Percentiles rank a stretch among this genome's conserved stretches.
Conservation (phyloP, 2,113 vertebrate genomes). For the Callopanchax toddi region DNA sequence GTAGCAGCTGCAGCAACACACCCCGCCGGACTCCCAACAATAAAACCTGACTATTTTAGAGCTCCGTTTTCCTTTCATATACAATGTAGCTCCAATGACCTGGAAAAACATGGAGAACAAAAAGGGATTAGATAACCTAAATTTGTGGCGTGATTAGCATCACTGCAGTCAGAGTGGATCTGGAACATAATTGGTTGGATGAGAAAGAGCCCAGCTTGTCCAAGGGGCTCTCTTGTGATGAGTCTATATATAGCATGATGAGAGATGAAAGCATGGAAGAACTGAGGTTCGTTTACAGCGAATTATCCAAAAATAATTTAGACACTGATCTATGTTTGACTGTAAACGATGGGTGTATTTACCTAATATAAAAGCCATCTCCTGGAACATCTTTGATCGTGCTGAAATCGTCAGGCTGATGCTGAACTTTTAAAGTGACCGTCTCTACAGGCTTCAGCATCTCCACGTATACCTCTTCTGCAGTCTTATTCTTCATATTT, state of each 20-base stretch:
- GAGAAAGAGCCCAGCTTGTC: constrained; percentile 56
- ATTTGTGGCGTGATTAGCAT: constrained; percentile 48
- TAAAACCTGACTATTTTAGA: constrained; percentile 67
- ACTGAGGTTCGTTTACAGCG: constrained; percentile 13
- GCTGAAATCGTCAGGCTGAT: constrained; percentile 90
- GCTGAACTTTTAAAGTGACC: constrained; percentile 89
- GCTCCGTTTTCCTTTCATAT: constrained; percentile 46
- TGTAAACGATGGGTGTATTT: background rate
- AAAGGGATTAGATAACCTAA: constrained; percentile 54
- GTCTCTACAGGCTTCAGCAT: constrained; percentile 94
- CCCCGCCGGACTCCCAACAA: constrained; percentile 41
- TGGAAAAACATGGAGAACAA: constrained; percentile 34
- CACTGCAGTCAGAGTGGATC: constrained; percentile 35
- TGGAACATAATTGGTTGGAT: constrained; percentile 62
- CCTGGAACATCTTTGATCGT: constrained; percentile 89
- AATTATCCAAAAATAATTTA: background rate
- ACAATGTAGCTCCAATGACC: constrained; percentile 16
- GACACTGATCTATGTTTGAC: background rate
- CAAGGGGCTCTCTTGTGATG: constrained; percentile 26
- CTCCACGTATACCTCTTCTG: constrained; percentile 96
- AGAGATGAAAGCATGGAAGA: constrained; percentile 30
- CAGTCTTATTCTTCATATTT: constrained; percentile 90
- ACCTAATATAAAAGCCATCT: constrained; percentile 98
- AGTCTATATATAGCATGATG: constrained; percentile 46
- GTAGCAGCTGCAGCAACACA: constrained; percentile 69